Base-by-base conservation (phyloP, 2,888 invertebrate genomes). In the Stenurella melanura region DNA sequence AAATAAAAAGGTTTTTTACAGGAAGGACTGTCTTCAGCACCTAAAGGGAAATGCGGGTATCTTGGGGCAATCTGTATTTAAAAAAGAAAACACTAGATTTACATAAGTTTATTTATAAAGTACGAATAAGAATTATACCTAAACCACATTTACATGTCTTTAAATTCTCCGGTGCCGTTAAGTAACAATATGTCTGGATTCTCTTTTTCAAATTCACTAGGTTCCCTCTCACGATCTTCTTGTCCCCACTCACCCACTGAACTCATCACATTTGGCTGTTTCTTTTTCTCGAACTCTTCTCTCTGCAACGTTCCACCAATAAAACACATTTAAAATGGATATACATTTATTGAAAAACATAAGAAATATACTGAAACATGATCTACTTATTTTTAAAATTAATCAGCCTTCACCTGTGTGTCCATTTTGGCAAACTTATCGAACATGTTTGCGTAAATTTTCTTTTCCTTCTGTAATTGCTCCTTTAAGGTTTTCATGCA, bases 391-490 rank as follows among this genome's bases (percentile, higher is more conserved):
- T 50, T 34, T 54, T 11, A 64, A 76, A 73, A 80, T 81, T 77
- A 81, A 79, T 83, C 81, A 30, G 75, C 72, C 75, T 87, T 89
- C 88, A 94, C 95, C 94, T 95, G 93, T 88, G 92, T 92, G 90
- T 96, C 96, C 89, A 93, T 93, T 83, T 94, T 93, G 5, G 96
- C 96, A 90, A 97, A 95, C 90, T 97, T 97, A 84, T 96, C 95
- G 90, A 99, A 99, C 97, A 99, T 98, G 89, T 97, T 97, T 15
- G 95, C 95, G 89, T 97, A 99, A 50, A 97, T 91, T 87, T 95
- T 93, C 90, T 96, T 97, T 89, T 98, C 97, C 77, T 93, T 94
- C 73, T 93, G 92, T 80, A 94, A 92, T 85, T 95, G 94, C 82
- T 95, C 93, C 87, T 94, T 95, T 18, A 97, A 91, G 78, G 93